Evolutionary conservation across 2,113 vertebrate species (phyloP), one percentile per base, ranked within the genome.

Genomic region (Serilophus lunatus): DNA sequence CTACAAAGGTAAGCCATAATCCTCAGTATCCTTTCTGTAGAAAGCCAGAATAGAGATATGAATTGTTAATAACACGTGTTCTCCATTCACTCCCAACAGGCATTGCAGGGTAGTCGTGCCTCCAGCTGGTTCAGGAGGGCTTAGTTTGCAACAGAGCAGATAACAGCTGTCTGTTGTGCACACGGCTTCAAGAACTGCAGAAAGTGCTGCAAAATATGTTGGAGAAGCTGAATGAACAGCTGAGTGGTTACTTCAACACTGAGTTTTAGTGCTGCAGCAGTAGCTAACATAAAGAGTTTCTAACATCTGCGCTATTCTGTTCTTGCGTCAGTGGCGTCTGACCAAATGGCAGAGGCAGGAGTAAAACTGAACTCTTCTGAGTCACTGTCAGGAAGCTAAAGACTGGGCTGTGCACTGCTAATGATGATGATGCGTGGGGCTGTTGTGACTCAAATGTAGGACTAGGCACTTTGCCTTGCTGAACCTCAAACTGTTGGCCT

Each of bases 91-190:
- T 78, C 35, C 45, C 64, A 80, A 42, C 25, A 66, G 49, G 47
- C 36, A 19, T 20, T 68, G 56, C 57, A 44, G 45, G 40, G 18
- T 29, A 50, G 63, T 11, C 54, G 22, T 76, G 38, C 79, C 45
- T 79, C 75, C 85, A 91, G 70, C 78, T 91, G 74, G 66, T 70
- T 90, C 44, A 75, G 69, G 56, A 84, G 51, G 17, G 35, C 20
- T 86, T 28, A 20, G 36, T 50, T 66, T 50, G 64, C 33, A 40
- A 19, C 29, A 59, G 38, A 63, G 35, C 1, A 0, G 29, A 9
- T 54, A 83, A 89, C 53, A 57, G 76, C 81, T 86, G 54, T 77
- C 36, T 86, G 84, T 50, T 78, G 50, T 75, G 59, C 35, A 49
- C 44, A 63, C 71, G 82, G 18, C 22, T 61, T 22, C n/a, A 56